Evolutionary conservation across 2,797 vertebrate species (phyloP), one percentile per base, ranked within the genome.

Genomic region (Manis pentadactyla): DNA sequence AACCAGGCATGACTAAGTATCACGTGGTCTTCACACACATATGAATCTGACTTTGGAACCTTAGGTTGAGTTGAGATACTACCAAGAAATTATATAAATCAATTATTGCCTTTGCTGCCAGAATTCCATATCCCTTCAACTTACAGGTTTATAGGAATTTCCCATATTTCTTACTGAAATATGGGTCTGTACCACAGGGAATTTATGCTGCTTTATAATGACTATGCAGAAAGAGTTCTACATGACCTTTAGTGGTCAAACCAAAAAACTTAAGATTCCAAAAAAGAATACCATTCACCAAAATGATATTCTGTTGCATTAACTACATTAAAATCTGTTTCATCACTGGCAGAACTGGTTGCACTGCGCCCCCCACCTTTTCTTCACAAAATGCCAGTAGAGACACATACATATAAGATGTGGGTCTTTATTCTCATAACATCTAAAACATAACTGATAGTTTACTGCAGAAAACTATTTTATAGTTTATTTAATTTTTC

Each of bases 141-240:
- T 96, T 97, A 95, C 82, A 97, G 95, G 95, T 97, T 98, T 97
- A 97, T 98, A 98, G 97, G 83, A 98, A 98, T 97, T 97, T 93
- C 97, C 98, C 97, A 97, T 96, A 97, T 98, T 98, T 97, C 98
- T 97, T 97, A 96, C 97, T 97, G 98, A 98, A 97, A 98, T 97
- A 97, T 98, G 96, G 97, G 96, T 98, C 95, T 99, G 96, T 97
- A 98, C 98, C 98, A 96, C 98, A 90, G 59, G 97, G 97, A 78
- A 92, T 74, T 97, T 97, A 98, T 98, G 98, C 98, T 99, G 99
- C 98, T 99, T 98, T 98, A 98, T 98, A 99, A 99, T 98, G 99
- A 99, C 99, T 99, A 99, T 99, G 99, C 99, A 99, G 99, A 95
- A 98, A 99, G 98, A 98, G 98, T 98, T 99, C 99, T 98, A 99